These are phyloP conservation scores for Nothoprocta perdicaria DNA, from an alignment of 2,113 vertebrate genomes.

Conservation along the genomic window DNA sequence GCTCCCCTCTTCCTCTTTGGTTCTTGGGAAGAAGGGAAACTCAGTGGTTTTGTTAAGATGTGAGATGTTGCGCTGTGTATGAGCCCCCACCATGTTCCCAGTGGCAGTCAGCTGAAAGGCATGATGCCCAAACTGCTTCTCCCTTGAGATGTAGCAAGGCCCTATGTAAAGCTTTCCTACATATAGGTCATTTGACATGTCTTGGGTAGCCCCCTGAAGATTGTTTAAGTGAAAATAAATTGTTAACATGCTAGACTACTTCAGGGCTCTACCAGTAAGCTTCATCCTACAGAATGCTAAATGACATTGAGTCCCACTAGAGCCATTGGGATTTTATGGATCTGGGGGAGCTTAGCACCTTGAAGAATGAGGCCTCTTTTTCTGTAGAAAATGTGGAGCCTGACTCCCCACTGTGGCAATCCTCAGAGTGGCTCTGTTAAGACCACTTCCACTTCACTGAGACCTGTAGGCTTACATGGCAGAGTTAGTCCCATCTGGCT, in stretches of 20 bases:
- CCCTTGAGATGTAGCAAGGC: background rate
- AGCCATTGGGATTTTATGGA: background rate
- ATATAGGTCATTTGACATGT: rapidly evolving
- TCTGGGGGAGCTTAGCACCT: background rate
- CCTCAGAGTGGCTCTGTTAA: background rate
- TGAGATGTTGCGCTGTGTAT: background rate
- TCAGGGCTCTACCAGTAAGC: background rate
- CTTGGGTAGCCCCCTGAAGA: background rate
- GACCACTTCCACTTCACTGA: background rate
- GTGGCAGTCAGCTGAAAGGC: background rate
- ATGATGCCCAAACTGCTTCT: rapidly evolving
- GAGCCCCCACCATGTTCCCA: rapidly evolving
- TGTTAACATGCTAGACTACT: background rate
- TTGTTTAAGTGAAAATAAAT: background rate
- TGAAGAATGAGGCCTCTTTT: background rate
- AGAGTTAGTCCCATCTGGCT: background rate
- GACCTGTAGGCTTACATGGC: background rate
- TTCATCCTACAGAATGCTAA: background rate
- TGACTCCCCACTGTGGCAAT: background rate
- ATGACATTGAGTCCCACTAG: background rate
- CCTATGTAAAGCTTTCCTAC: background rate
- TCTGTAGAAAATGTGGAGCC: background rate
- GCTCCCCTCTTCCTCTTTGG: background rate
- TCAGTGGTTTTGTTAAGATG: background rate
- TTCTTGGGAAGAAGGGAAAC: background rate